Base-by-base conservation (phyloP, 1,140 invertebrate species). In the Ylistrum balloti region DNA sequence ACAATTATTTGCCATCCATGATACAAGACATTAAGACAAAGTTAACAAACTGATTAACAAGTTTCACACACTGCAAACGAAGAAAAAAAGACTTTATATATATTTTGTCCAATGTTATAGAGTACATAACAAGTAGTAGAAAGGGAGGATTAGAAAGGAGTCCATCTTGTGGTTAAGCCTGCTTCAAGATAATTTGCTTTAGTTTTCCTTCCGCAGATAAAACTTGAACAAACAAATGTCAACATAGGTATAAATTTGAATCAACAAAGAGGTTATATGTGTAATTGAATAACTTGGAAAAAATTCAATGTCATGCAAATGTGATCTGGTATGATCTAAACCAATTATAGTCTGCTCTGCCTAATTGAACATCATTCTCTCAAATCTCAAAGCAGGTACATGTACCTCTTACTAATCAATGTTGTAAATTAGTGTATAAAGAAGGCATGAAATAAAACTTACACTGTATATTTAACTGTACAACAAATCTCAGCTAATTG, bases 231-330 rank as follows among this genome's bases (percentile, higher is more conserved):
- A 74, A 74, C 56, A 74, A 48, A 3, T 48, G 11, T 48, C 20
- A 48, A 48, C 45, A 48, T 48, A 48, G 20, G 45, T 48, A 48
- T 48, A 22, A 1, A 48, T 48, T 20, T 48, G 45, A 48, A 74
- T 74, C 56, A 74, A 74, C 56, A 74, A 74, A 74, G 56, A 74
- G 56, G 56, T 74, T 74, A 74, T 74, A 28, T 28, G 56, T 74
- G 56, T 74, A 74, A 74, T 74, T 74, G 0, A 28, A 74, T 28
- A 74, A 74, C 11, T 74, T 28, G n/a, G 11, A 74, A 74, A 74
- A 1, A 28, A 74, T n/a, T 74, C 22, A 74, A 74, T 74, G 56
- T 74, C 56, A 74, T 74, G 56, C 56, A 74, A 74, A 74, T 28
- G 35, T 38, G 35, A 38, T 38, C 35, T 38, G 22, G n/a, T 28